Evolutionary conservation across 2,888 invertebrate species (phyloP), one percentile per base, ranked within the genome.

Genomic region (Eupithecia inturbata): DNA sequence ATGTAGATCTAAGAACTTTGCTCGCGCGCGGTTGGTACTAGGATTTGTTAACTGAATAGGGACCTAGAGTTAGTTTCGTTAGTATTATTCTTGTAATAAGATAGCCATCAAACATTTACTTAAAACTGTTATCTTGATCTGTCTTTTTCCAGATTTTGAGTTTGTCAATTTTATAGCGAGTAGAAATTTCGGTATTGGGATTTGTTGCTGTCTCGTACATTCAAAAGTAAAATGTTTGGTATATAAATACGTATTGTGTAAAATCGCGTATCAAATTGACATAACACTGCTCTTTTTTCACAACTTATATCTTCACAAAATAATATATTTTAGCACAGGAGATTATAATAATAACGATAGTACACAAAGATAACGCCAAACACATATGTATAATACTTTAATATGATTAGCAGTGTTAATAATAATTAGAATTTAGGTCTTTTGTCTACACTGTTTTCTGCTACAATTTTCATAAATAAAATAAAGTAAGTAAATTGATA

Each of bases 31-130:
- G 66, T 66, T 70, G 19, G 22, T 76, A 39, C 68, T 71, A 77
- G 62, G 45, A 73, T 71, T 66, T 75, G 75, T 78, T 77, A 73
- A 22, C 66, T 57, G 68, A 75, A 72, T 79, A 78, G 77, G 74
- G 74, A 78, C 77, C 72, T 79, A 79, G n/a, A n/a, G 79, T 70
- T 76, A 71, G 28, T 68, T 68, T 26, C 19, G 33, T 67, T 72
- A 75, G 74, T 45, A 53, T 67, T 62, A 70, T 70, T 75, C 66
- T 68, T 73, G 49, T 75, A 60, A 62, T 63, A 68, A 36, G n/a
- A 36, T 66, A 64, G 10, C n/a, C 39, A 14, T 66, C 4, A 39
- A 14, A 66, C 26, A 26, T 57, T 57, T 22, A 22, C 10, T 12
- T 53, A 22, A 49, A 53, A 26, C 26, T 57, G 57, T 57, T 12